Base-by-base conservation (phyloP, 1,140 invertebrate genomes). In the Forficula auricularia region DNA sequence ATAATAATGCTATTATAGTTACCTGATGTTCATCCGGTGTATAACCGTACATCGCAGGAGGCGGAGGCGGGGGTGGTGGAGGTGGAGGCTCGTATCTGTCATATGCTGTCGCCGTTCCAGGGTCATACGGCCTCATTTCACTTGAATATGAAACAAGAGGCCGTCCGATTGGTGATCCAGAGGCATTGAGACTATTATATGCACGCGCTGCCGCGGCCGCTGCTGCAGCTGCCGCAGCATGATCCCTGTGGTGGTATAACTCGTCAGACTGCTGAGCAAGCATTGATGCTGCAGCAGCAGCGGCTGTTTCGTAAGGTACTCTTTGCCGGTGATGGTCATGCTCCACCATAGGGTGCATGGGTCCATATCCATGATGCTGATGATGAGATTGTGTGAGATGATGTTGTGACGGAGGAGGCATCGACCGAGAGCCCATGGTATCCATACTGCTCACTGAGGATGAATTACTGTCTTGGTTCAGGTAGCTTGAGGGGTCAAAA, bases 381-480 rank as follows among this genome's bases (percentile, higher is more conserved):
- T 64, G 62, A 42, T 63, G 61, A 15, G 59, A 57, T 2, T 55
- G 50, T 14, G 18, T 19, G 2, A 55, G 60, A 55, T 66, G 65
- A 36, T 57, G 58, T 19, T 58, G 58, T 18, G 63, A 60, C 16
- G 59, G 57, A 2, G 56, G 50, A 2, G 55, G 60, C 19, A 4
- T 43, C 7, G 38, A 41, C 13, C 68, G 57, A 1, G 66, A 63
- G 3, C 62, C 64, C 62, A 73, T 70, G 42, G 75, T 68, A 53
- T 81, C 79, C 72, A 80, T 77, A 50, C 71, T 77, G 13, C 77
- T 79, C 57, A 75, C 65, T 16, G 73, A 76, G 3, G 73, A 75
- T 7, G 78, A 82, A 58, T 81, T 79, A 0, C 73, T 76, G 50
- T 77, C 75, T 54, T 76, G 73, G 50, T 71, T 74, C 40, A 74